These are phyloP conservation scores for Cephalophus harveyi DNA, from an alignment of 2,113 vertebrate species.

Conservation along the genomic window DNA sequence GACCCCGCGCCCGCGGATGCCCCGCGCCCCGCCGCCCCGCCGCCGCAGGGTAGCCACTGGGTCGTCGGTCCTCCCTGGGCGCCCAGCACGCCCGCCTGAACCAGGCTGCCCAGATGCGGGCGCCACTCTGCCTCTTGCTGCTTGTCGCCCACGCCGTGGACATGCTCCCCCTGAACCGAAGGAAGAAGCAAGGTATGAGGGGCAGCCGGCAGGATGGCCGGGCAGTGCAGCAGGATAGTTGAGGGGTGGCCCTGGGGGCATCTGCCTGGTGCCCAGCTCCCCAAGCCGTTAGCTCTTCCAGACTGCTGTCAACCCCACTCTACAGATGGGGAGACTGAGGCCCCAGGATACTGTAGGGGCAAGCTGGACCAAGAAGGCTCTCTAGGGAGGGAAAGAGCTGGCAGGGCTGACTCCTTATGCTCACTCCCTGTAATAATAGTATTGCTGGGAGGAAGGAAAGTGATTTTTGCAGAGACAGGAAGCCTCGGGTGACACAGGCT, in stretches of 20 bases:
- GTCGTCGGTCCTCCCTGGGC: conserved; percentile 46
- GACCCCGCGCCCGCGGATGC: conserved; percentile 9
- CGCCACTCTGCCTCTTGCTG: conserved; percentile 79
- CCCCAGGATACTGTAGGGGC: neutral
- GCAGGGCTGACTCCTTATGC: no score
- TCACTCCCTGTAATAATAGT: no score
- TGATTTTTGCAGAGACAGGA: neutral
- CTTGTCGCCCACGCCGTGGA: conserved; percentile 76
- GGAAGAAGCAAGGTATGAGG: conserved; percentile 82
- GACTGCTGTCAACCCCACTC: neutral
- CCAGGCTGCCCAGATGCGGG: conserved; percentile 82
- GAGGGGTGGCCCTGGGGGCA: neutral
- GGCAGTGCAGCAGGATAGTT: accelerated
- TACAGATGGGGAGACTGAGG: neutral
- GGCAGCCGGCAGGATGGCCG: neutral
- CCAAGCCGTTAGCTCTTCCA: neutral
- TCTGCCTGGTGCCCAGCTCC: neutral
- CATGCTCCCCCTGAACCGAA: conserved; percentile 76
- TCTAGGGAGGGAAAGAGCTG: neutral
- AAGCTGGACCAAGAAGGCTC: neutral
- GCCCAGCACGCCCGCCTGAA: conserved; percentile 43
- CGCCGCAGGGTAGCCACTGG: conserved; percentile 30
- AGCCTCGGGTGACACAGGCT: neutral
- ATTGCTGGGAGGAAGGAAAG: neutral
- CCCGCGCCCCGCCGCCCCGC: neutral